phyloP scores from a whole-genome alignment of 1,140 invertebrate species.

The Polypedilum pembai region DNA sequence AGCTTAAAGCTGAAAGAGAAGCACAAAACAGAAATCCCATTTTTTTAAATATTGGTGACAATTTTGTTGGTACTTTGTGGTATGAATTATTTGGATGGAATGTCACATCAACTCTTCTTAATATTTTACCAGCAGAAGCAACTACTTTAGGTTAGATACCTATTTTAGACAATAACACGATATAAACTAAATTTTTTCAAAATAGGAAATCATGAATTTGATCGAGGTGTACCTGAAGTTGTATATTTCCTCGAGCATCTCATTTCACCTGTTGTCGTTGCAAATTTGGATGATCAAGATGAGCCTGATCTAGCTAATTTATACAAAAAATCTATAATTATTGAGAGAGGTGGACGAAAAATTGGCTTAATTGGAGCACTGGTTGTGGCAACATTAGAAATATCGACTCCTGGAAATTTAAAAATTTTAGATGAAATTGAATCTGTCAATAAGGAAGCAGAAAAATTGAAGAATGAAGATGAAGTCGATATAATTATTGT shows the following conservation, averaged over 20 bases:
- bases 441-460: slow-evolving; percentile 56
- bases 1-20: slow-evolving; percentile 46
- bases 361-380: slow-evolving; percentile 80
- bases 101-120: slow-evolving; percentile 66
- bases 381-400: slow-evolving; percentile 55
- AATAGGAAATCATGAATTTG: slow-evolving; percentile 86
- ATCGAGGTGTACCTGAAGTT: slow-evolving; percentile 64
- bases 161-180: not conserved
- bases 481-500: slow-evolving; percentile 68
- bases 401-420: slow-evolving; percentile 53
- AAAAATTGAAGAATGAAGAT: slow-evolving; percentile 50
- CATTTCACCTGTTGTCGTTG: slow-evolving; percentile 57
- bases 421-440: slow-evolving; percentile 60
- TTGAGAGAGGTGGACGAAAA: slow-evolving; percentile 51
- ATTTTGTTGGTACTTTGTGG: slow-evolving; percentile 79
- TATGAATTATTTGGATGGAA: slow-evolving; percentile 70
- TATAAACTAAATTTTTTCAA: slow-evolving; percentile 37
- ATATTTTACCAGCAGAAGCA: slow-evolving; percentile 65
- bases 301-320: slow-evolving; percentile 60
- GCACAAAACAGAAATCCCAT: slow-evolving; percentile 53
- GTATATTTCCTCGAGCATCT: slow-evolving; percentile 62
- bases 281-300: slow-evolving; percentile 64
- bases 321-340: slow-evolving; percentile 53
- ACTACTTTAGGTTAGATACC: slow-evolving; percentile 42
- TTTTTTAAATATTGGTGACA: slow-evolving; percentile 75